Percentiles rank a stretch among this genome's conserved stretches.
Conservation (phyloP, 2,113 vertebrate genomes). For the Isurus oxyrinchus region DNA sequence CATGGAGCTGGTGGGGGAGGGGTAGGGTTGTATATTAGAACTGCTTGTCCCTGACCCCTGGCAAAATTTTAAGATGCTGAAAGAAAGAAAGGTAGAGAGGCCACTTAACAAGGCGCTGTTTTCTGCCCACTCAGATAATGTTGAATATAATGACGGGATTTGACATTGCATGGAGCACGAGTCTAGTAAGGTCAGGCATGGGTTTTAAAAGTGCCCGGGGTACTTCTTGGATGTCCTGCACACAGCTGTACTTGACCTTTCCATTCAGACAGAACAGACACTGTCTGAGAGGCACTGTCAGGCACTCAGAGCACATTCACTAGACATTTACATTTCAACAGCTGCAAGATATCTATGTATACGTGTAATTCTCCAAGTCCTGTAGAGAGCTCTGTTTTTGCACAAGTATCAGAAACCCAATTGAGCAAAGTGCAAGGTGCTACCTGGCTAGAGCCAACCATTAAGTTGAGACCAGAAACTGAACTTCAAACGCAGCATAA, state of each 20-base stretch:
- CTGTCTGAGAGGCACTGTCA: too few species aligned
- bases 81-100: background rate
- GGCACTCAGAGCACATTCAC: background rate
- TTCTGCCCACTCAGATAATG: background rate
- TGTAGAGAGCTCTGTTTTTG: background rate
- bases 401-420: background rate
- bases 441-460: background rate
- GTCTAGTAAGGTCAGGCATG: background rate
- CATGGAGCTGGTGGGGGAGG: background rate
- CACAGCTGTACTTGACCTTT: background rate
- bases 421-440: background rate
- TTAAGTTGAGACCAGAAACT: background rate
- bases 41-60: background rate
- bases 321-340: background rate
- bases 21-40: background rate
- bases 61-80: background rate
- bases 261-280: background rate
- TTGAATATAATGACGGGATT: background rate
- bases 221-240: background rate
- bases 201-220: background rate
- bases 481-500: background rate
- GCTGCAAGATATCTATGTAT: background rate
- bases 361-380: background rate
- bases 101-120: background rate
- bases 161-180: background rate